Evolutionary conservation across 2,113 vertebrate species (phyloP), one percentile per base, ranked within the genome.

Genomic region (Osmerus eperlanus): DNA sequence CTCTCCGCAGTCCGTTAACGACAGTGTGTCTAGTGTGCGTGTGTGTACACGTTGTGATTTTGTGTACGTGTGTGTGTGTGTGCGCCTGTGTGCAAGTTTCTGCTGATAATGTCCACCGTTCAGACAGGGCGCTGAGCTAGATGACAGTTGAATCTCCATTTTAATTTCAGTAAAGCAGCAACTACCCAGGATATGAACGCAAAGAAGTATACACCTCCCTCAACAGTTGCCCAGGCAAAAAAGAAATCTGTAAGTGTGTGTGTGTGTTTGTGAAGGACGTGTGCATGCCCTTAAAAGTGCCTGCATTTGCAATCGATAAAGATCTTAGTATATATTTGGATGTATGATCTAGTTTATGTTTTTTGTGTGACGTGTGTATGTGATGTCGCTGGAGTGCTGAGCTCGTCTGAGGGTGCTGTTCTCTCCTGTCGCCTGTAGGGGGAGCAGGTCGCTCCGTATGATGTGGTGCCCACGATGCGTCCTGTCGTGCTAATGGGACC

Each of bases 391-490:
- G 29, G 4, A 32, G 53, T 32, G 25, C 32, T 76, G 3, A 28
- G 3, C 7, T 36, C 4, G 59, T 67, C 5, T 60, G 8, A 18
- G 5, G 56, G 3, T 52, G n/a, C 36, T 2, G 21, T 18, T 67
- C 21, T 65, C 13, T 75, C 13, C 60, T 80, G 68, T 74, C 63
- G 12, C 19, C 23, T 82, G 21, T 84, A 99, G 97, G 96, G 96
- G 83, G 97, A 99, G 86, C 96, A 98, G 87, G 92, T 95, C 64
- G 89, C 96, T 86, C 96, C 96, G 52, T 99, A 99, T 67, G 97
- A 99, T 81, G 97, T 99, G 80, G 97, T 99, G 89, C 97, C 97
- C 89, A 99, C 97, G 73, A 98, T 99, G 97, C 90, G 97, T 85
- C 97, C 97, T n/a, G 96, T 99, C 84, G 94, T 99, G 79, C 89